phyloP scores from a whole-genome alignment of 2,113 vertebrate species.

The Stomatorhinus ivindoensis region DNA sequence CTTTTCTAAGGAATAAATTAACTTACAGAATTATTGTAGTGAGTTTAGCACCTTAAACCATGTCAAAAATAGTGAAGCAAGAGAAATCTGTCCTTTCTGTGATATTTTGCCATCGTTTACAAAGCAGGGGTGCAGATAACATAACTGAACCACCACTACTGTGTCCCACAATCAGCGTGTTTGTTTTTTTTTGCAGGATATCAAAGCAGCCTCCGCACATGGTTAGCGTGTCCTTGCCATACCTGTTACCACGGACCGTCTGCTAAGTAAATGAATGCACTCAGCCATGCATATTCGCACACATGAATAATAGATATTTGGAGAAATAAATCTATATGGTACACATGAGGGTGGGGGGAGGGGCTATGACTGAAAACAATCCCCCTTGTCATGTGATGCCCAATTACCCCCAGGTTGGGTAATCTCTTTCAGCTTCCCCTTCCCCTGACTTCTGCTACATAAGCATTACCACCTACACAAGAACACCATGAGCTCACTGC shows the following conservation, averaged over 20 bases:
- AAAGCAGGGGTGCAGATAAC: not conserved
- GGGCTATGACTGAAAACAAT: not conserved
- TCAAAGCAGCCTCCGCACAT: not conserved
- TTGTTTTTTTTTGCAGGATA: not conserved
- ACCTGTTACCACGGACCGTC: not conserved
- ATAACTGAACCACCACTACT: not conserved
- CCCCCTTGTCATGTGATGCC: not conserved
- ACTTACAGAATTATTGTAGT: not conserved
- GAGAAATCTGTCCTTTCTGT: not conserved
- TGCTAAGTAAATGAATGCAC: not conserved
- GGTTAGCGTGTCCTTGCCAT: not conserved
- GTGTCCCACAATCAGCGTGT: not conserved
- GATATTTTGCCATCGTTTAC: not conserved
- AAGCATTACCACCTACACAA: not conserved
- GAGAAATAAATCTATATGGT: not conserved
- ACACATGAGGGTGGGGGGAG: not conserved
- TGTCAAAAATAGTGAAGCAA: not conserved
- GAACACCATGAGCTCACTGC: not conserved
- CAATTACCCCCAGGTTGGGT: slow-evolving; percentile 3
- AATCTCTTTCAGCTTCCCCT: not conserved
- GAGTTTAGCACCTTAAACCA: not conserved
- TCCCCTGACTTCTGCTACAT: not conserved
- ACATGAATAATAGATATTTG: not conserved
- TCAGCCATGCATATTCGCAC: not conserved
- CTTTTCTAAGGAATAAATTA: slow-evolving; percentile 11